phyloP scores from a whole-genome alignment of 2,888 invertebrate species.

The Apodemia duryi region DNA sequence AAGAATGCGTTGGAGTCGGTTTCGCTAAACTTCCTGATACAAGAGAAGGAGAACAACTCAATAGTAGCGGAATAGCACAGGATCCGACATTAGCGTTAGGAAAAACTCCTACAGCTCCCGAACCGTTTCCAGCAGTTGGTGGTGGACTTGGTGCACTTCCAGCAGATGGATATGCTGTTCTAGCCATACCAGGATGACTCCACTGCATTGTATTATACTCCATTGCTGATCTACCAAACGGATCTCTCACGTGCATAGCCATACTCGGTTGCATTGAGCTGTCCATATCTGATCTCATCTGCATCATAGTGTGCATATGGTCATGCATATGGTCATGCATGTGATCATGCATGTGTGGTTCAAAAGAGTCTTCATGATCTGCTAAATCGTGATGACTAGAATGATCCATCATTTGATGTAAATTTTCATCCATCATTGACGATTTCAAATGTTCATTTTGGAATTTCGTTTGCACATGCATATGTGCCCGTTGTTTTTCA shows the following conservation, averaged over 20 bases:
- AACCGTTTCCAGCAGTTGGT: neutral
- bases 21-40: conserved; percentile 59
- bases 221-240: conserved; percentile 37
- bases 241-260: conserved; percentile 45
- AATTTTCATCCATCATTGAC: conserved; percentile 21
- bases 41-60: conserved; percentile 67
- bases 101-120: conserved; percentile 56
- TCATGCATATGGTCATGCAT: conserved; percentile 21
- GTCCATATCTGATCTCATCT: conserved; percentile 45
- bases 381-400: neutral
- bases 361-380: neutral
- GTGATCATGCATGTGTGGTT: neutral
- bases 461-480: neutral
- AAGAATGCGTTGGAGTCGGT: conserved; percentile 37
- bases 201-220: conserved; percentile 43
- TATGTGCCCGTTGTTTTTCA: conserved; percentile 21
- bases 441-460: conserved; percentile 8
- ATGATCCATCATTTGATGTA: conserved; percentile 16
- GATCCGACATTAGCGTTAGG: conserved; percentile 60
- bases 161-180: conserved; percentile 40
- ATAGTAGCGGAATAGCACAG: conserved; percentile 61
- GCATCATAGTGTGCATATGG: conserved; percentile 32
- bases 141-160: conserved; percentile 1
- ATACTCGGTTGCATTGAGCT: conserved; percentile 39
- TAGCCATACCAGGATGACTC: conserved; percentile 42